Evolutionary conservation across 2,888 invertebrate genomes (phyloP), one percentile per base, ranked within the genome.

Genomic region (Cryptops parisi): DNA sequence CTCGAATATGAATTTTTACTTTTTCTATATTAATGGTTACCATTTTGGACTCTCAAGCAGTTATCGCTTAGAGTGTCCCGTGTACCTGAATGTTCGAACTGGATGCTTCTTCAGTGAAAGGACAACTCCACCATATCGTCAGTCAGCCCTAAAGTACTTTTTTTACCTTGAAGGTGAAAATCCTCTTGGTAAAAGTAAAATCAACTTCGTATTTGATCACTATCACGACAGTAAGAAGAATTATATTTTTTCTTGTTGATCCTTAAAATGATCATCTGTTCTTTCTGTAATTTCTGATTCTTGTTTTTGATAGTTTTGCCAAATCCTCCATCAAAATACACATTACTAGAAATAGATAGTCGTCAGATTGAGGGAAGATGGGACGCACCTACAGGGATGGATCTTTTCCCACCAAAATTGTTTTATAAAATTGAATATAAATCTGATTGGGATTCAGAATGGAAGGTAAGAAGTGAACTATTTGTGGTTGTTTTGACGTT

Each of bases 291-390:
- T n/a, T n/a, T n/a, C n/a, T n/a, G n/a, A n/a, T n/a, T n/a, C n/a
- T n/a, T n/a, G n/a, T n/a, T n/a, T n/a, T n/a, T n/a, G 23, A n/a
- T 25, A 50, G 50, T 50, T 41, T 25, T 50, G 41, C 50, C 50
- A 3, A 24, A 22, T 50, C 43, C 50, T 21, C 50, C 50, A 3
- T 12, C 15, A 40, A 40, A 50, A 22, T 40, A 41, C 5, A 24
- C 21, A 2, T 23, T 25, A 3, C n/a, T 23, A 23, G 50, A 50
- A 41, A 41, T 50, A 17, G 26, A 43, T 24, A 12, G 40, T 4
- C 22, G 41, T 40, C 39, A 40, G 17, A 25, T 50, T 17, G 17
- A 19, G 23, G n/a, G 40, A 6, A 40, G 24, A 40, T 50, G 50
- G 50, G 23, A 15, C 24, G 17, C 40, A 2, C 50, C 50, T 9